Percentiles rank a stretch among this genome's conserved stretches.
Evolutionary conservation across 1,140 invertebrate species (phyloP).

Genomic region (Orius laevigatus): DNA sequence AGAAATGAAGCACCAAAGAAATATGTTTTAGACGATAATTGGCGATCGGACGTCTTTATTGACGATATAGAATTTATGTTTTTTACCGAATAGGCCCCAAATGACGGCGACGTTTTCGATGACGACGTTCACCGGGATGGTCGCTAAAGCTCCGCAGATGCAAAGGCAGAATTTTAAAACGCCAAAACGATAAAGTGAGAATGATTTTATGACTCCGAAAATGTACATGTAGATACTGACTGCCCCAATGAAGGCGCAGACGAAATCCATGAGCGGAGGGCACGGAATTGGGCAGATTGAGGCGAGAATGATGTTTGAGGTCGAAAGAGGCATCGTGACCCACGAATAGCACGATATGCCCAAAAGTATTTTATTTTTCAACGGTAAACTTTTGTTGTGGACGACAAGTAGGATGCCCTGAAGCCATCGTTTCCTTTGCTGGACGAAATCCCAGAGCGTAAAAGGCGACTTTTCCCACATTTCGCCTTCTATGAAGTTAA

Average conservation of each 20-base stretch:
- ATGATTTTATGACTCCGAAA: conserved; percentile 90
- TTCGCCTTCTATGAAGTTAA: conserved; percentile 89
- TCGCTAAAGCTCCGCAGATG: conserved; percentile 66
- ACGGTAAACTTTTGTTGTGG: conserved; percentile 71
- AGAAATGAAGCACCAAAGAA: too few species aligned
- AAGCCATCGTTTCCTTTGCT: conserved; percentile 91
- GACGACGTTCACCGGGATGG: conserved; percentile 79
- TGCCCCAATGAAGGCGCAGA: conserved; percentile 76
- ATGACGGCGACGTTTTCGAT: conserved; percentile 89
- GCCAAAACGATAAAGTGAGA: conserved; percentile 74
- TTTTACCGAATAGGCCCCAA: conserved; percentile 80
- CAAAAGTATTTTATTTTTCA: conserved; percentile 66
- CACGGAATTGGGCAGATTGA: conserved; percentile 75
- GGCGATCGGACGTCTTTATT: conserved; percentile 53
- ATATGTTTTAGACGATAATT: background rate
- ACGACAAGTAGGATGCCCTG: conserved; percentile 91
- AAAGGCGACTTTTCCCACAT: conserved; percentile 98
- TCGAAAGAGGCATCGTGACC: conserved; percentile 84
- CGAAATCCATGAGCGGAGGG: conserved; percentile 60
- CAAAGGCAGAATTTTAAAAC: conserved; percentile 60
- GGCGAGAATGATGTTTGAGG: conserved; percentile 73
- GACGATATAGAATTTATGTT: conserved; percentile 90
- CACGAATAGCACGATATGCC: conserved; percentile 86
- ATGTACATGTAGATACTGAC: conserved; percentile 93
- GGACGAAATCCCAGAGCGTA: conserved; percentile 83